Evolutionary conservation across 2,797 vertebrate species (phyloP).

Genomic region (Cephalopachus bancanus): DNA sequence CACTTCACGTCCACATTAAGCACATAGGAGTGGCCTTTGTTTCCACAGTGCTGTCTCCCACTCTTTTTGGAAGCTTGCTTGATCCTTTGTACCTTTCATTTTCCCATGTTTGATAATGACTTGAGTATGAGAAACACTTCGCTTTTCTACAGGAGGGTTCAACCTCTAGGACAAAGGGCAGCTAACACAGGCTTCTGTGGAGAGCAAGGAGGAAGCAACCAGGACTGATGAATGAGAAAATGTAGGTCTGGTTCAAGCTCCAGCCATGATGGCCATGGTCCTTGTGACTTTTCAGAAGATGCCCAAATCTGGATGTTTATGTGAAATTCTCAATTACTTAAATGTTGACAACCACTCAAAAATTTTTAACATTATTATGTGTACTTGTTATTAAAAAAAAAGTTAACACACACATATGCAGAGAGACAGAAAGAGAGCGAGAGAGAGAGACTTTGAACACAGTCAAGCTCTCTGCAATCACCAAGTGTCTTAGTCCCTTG

Average conservation of each 20-base stretch:
- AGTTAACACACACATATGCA: not conserved
- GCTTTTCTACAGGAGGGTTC: not conserved
- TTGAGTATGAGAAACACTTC: not conserved
- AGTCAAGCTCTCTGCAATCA: not conserved
- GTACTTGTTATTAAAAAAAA: not conserved
- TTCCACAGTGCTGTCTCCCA: not conserved
- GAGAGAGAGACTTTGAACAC: not conserved
- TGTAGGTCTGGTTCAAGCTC: not conserved
- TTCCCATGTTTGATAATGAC: not conserved
- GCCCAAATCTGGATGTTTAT: conserved; percentile 1
- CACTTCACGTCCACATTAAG: not conserved
- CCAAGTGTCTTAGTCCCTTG: not conserved
- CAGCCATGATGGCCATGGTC: not conserved
- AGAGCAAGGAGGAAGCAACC: not conserved
- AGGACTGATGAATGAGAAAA: not conserved
- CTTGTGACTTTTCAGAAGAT: not conserved
- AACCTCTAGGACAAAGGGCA: not conserved
- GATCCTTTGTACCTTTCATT: not conserved
- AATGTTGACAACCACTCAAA: not conserved
- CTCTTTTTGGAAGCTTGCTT: not conserved
- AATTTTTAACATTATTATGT: not conserved
- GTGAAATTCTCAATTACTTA: conserved; percentile 12
- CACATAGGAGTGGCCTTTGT: not conserved
- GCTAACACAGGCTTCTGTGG: not conserved
- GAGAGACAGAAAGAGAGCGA: too few species aligned